Conservation (phyloP, 1,140 invertebrate genomes). For the Eumaeus atala region DNA sequence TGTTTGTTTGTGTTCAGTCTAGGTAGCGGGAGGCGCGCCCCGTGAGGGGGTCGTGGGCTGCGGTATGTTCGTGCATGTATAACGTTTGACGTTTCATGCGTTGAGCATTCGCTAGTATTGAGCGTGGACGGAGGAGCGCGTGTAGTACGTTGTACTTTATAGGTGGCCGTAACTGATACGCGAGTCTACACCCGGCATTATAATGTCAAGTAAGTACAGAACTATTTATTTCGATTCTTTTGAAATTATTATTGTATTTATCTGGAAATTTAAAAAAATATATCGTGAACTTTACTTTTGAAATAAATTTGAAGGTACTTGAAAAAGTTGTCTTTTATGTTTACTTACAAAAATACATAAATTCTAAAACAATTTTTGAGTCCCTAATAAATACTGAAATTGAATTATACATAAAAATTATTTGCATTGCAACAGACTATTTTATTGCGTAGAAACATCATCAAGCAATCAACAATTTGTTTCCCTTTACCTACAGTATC, state of each 20-base stretch:
- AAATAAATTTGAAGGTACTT: constrained; percentile 2
- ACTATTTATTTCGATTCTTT: background rate
- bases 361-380: background rate
- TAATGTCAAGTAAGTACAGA: constrained; percentile 63
- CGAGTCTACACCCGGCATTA: constrained; percentile 59
- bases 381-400: too few species aligned
- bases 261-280: background rate
- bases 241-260: background rate
- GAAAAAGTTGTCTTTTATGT: background rate
- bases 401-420: too few species aligned
- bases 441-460: too few species aligned
- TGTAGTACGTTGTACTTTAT: constrained; percentile 51
- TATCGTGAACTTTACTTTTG: background rate
- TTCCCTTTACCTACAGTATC: too few species aligned
- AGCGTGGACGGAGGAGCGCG: constrained; percentile 56
- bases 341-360: too few species aligned
- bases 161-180: constrained; percentile 60
- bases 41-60: constrained; percentile 39
- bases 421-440: too few species aligned
- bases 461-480: too few species aligned
- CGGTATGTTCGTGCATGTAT: constrained; percentile 32
- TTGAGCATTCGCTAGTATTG: constrained; percentile 40
- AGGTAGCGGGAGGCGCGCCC: constrained; percentile 14
- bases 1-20: constrained; percentile 27
- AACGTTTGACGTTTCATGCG: constrained; percentile 25